phyloP scores from a whole-genome alignment of 2,888 invertebrate species.

The Carabus problematicus region DNA sequence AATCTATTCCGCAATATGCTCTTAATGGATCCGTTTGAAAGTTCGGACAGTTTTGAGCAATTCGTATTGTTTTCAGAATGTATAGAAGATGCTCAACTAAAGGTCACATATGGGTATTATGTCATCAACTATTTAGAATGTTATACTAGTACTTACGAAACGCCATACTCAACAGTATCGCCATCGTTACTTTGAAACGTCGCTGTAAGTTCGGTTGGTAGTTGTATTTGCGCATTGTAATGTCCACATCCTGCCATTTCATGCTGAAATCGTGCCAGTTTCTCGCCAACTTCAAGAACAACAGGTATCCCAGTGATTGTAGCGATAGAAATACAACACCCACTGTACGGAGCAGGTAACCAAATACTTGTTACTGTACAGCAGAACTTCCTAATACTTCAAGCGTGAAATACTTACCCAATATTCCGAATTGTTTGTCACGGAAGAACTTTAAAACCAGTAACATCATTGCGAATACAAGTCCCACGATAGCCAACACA shows the following conservation, averaged over 20 bases:
- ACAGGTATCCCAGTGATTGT: not conserved
- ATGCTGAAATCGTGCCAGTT: constrained; percentile 50
- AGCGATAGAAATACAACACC: not conserved
- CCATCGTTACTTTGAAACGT: constrained; percentile 50
- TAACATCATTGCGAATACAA: constrained; percentile 48
- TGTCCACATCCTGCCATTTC: constrained; percentile 54
- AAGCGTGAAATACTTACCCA: not conserved
- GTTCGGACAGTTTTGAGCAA: constrained; percentile 39
- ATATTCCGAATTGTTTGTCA: not conserved
- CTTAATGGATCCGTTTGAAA: not conserved
- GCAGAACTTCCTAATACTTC: not conserved
- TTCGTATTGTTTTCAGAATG: constrained; percentile 49
- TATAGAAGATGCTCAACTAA: constrained; percentile 53
- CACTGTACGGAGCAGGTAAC: not conserved
- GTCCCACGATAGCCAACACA: constrained; percentile 48
- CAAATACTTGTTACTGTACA: not conserved
- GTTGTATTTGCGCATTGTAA: constrained; percentile 51
- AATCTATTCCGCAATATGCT: not conserved
- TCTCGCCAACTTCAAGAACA: constrained; percentile 44
- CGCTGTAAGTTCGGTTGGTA: constrained; percentile 49
- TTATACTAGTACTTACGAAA: constrained; percentile 48
- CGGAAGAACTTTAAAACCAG: constrained; percentile 49
- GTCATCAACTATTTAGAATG: not conserved
- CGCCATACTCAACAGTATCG: constrained; percentile 51
- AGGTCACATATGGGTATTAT: constrained; percentile 36